Percentiles rank a stretch among this genome's conserved stretches.
These are phyloP conservation scores for Glyptemys insculpta DNA, from an alignment of 2,797 vertebrate genomes.

Conservation along the genomic window DNA sequence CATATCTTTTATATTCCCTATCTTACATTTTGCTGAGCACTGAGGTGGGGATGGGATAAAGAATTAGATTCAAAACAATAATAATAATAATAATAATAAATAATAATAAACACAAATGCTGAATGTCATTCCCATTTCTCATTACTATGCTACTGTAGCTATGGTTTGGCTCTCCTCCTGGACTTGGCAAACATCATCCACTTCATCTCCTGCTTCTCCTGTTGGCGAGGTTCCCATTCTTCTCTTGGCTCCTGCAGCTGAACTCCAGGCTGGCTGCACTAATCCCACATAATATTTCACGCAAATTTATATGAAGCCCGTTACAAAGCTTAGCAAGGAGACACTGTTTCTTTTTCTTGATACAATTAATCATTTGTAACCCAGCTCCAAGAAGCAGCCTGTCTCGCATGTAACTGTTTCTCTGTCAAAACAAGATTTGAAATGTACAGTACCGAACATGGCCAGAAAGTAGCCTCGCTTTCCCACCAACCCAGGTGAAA, in stretches of 20 bases:
- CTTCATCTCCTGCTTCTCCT: constrained; percentile 79
- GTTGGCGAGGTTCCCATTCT: constrained; percentile 74
- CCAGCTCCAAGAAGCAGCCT: constrained; percentile 45
- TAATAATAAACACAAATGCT: background rate
- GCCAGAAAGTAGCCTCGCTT: background rate
- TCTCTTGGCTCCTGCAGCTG: constrained; percentile 71
- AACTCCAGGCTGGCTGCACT: constrained; percentile 75
- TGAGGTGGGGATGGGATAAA: background rate
- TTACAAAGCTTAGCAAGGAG: constrained; percentile 79
- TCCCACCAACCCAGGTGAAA: constrained; percentile 8
- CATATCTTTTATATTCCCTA: background rate
- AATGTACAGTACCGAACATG: background rate
- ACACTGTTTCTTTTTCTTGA: constrained; percentile 78
- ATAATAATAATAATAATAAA: constrained; percentile 16
- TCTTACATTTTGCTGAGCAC: background rate
- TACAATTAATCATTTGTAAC: constrained; percentile 80
- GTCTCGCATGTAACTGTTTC: constrained; percentile 42
- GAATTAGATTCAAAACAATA: background rate
- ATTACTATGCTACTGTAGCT: constrained; percentile 65
- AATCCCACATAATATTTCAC: constrained; percentile 84
- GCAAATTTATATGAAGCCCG: constrained; percentile 78
- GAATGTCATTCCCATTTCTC: constrained; percentile 58
- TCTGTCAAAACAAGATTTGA: constrained; percentile 24
- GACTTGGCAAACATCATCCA: constrained; percentile 71
- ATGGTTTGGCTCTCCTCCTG: constrained; percentile 73